These are phyloP conservation scores for Procavia capensis DNA, from an alignment of 2,113 vertebrate species.

Conservation along the genomic window DNA sequence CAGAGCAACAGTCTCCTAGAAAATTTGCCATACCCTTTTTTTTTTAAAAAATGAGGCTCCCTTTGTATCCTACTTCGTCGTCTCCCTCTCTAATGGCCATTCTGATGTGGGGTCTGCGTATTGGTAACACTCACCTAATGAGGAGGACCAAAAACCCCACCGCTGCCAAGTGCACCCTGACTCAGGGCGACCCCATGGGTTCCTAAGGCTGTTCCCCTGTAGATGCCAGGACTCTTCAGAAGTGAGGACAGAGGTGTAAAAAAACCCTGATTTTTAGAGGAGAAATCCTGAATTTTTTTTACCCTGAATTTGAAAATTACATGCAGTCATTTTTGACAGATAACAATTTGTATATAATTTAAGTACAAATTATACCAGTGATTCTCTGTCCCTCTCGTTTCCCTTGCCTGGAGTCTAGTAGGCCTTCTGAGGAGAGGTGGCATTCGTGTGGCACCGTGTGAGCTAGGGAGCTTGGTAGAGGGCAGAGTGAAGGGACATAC, in stretches of 20 bases:
- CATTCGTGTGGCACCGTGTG: not conserved
- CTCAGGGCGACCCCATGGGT: too few relatives aligned
- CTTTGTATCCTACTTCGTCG: not conserved
- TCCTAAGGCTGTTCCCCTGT: too few relatives aligned
- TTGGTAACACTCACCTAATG: not conserved
- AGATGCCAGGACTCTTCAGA: too few relatives aligned
- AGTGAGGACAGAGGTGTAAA: not conserved
- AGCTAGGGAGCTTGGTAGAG: not conserved
- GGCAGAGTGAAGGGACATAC: not conserved
- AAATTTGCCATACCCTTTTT: not conserved
- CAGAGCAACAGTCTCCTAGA: not conserved
- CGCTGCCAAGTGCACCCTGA: too few relatives aligned
- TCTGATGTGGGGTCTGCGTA: not conserved
- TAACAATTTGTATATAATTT: not conserved
- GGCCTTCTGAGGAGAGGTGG: not conserved
- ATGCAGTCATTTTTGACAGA: not conserved
- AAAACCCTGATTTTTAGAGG: conserved; percentile 6
- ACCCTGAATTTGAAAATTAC: not conserved
- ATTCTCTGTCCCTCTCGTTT: not conserved
- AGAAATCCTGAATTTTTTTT: not conserved
- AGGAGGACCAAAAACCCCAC: not conserved
- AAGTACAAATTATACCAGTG: not conserved
- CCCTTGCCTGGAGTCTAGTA: not conserved
- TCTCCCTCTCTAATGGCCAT: not conserved
- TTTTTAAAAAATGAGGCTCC: not conserved